Base-by-base conservation (phyloP, 1,140 invertebrate genomes). In the Hermetia illucens region DNA sequence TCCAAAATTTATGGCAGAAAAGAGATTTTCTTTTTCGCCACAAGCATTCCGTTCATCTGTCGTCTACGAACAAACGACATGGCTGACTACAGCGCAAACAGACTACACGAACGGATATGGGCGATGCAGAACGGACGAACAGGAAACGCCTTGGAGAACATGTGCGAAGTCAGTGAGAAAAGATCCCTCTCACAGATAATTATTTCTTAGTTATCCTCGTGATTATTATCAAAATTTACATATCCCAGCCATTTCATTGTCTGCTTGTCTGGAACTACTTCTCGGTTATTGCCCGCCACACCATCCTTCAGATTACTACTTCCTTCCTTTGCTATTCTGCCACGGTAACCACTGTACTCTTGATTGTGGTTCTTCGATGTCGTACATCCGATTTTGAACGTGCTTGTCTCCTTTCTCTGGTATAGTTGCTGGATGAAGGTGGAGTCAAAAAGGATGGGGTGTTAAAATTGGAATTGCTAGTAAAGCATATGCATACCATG, bases 171-270 rank as follows among this genome's bases (percentile, higher is more conserved):
- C 13, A 13, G 24, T n/a, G n/a, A n/a, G n/a, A n/a, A n/a, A n/a
- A n/a, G 24, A 27, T 9, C 13, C 24, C 24, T 27, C 13, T 27
- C 13, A 13, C 24, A 27, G 24, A 27, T 27, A 27, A 27, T 27
- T 27, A 27, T 27, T 27, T 27, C 24, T 8, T 8, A 27, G 13
- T 27, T 27, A 27, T 27, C 24, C 24, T 27, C 13, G 24, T 27
- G 24, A 27, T 27, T 27, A 27, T 27, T 27, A 27, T 27, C 24
- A 27, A 13, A 27, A 27, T 27, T 27, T 27, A 27, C 24, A 27
- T 27, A 27, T 27, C 24, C 24, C 24, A 27, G 24, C 13, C 24
- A 13, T 13, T 27, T 27, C 24, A 9, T 13, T 27, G 24, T 27
- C 13, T 13, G 8, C 24, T 13, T 9, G 13, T 9, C 8, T 27